Percentiles rank a stretch among this genome's conserved stretches.
Evolutionary conservation across 2,888 invertebrate species (phyloP).

Genomic region (Agapostemon virescens): DNA sequence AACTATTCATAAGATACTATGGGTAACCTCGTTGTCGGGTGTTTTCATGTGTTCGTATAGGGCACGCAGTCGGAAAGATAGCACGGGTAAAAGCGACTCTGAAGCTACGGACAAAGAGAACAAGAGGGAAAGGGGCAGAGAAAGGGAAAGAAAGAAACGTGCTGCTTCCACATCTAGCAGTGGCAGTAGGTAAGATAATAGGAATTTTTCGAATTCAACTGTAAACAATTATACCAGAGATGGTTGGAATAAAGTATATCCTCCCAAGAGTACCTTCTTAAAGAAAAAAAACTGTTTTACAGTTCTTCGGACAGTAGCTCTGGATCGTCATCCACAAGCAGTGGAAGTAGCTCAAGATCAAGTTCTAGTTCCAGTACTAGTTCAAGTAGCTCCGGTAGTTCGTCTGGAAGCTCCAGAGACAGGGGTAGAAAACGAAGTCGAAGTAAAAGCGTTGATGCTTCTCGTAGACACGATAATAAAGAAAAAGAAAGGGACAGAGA

Average conservation of each 20-base stretch:
- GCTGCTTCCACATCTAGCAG: conserved; percentile 91
- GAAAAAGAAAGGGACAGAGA: conserved; percentile 80
- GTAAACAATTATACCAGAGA: not conserved
- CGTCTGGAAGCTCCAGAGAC: conserved; percentile 83
- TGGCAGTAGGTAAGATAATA: conserved; percentile 85
- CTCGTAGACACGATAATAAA: conserved; percentile 80
- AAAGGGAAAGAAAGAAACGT: conserved; percentile 85
- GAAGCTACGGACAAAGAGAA: conserved; percentile 87
- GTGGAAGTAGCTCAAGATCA: conserved; percentile 83
- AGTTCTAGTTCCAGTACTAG: conserved; percentile 89
- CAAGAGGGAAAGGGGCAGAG: conserved; percentile 85
- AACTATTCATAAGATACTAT: not conserved
- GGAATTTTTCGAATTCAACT: not conserved
- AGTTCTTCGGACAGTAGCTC: conserved; percentile 92
- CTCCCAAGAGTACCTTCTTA: not conserved
- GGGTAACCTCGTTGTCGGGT: conserved; percentile 43
- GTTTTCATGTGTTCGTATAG: conserved; percentile 78
- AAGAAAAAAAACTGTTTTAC: conserved; percentile 32
- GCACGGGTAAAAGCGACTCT: conserved; percentile 81
- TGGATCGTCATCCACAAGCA: conserved; percentile 81
- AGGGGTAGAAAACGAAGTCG: conserved; percentile 83
- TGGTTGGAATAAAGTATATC: not conserved
- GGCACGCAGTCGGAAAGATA: conserved; percentile 88
- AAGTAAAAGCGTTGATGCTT: conserved; percentile 77
- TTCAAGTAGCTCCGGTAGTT: conserved; percentile 88